Base-by-base conservation (phyloP, 2,888 invertebrate species). In the Conchocele bisecta region DNA sequence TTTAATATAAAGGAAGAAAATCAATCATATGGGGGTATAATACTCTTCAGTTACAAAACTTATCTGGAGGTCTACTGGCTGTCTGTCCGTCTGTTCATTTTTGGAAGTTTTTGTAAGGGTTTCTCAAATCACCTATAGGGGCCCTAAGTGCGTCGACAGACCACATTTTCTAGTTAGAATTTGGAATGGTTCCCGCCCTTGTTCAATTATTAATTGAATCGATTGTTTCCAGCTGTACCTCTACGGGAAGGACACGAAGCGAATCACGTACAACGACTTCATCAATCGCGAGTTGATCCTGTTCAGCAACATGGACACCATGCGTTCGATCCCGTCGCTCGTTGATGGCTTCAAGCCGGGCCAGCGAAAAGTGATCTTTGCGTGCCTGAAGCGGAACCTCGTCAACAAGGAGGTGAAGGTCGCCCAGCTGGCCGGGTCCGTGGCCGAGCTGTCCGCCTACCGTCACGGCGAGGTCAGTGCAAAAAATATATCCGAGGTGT, bases 321-420 rank as follows among this genome's bases (percentile, higher is more conserved):
- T 97, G 39, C 94, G 97, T 92, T 96, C 96, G 0, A 96, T 96
- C 82, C 96, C 96, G 0, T 93, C 92, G 46, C 89, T 95, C 84
- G 93, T 95, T 15, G 98, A 99, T 90, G 98, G 97, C 0, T 92
- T 99, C 15, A 99, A 99, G 91, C 99, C 99, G 0, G 99, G 99
- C 20, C 99, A 99, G 89, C 94, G 99, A n/a, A 93, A 93, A 90
- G 98, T 98, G 33, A 92, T 98, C 86, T 99, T 94, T 91, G 98
- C 98, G 0, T 99, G 98, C 90, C 94, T 99, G 79, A 99, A 98
- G 91, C 94, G 99, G 88, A 98, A 98, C 85, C 79, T 90, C n/a
- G 97, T 97, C 89, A 98, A 97, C 89, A 98, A 97, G 89, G 91
- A 91, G 64, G 65, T 91, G 41, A 91, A 91, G 73, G 91, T 99